Base-by-base conservation (phyloP, 2,797 vertebrate genomes). In the Premnoplex brunnescens region DNA sequence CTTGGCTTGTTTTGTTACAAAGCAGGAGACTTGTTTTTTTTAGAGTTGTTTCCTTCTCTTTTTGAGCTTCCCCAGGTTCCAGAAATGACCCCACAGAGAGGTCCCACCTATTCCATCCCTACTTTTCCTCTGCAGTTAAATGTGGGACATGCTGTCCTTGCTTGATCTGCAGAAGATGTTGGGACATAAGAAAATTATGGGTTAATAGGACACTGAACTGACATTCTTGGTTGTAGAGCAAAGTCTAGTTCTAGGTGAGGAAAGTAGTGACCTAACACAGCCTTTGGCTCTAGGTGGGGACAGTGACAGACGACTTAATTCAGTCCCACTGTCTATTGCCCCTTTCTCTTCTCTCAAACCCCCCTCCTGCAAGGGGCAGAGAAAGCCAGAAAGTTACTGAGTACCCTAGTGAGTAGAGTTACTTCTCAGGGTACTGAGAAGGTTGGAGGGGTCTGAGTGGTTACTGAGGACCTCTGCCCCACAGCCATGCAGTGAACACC, bases 81-180 rank as follows among this genome's bases (percentile, higher is more conserved):
- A 88, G 17, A 43, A 71, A 67, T 69, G 41, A 66, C 28, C 16
- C 22, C 60, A 21, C 10, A 10, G 3, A 6, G 12, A 52, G 13
- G 22, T 20, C 28, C 36, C 76, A 16, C 14, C 2, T 5, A 6
- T 34, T 26, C 17, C 1, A 0, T 56, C 27, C 39, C 51, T 20
- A 0, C 16, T 68, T 3, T 58, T 62, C n/a, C 36, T 24, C 62
- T 1, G 2, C n/a, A 67, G 12, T 26, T 41, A 39, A 66, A 66
- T 1, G 4, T 62, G 27, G 26, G 13, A 41, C 3, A 0, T 1
- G 0, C 14, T 37, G 5, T n/a, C 49, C 55, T 73, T n/a, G 41
- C 32, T 41, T n/a, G 16, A 37, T 13, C 39, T 79, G 68, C 58
- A 89, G 24, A 56, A 48, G 44, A 11, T 62, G 14, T 22, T 49